Base-by-base conservation (phyloP, 2,888 invertebrate species). In the Lasioglossum morio region DNA sequence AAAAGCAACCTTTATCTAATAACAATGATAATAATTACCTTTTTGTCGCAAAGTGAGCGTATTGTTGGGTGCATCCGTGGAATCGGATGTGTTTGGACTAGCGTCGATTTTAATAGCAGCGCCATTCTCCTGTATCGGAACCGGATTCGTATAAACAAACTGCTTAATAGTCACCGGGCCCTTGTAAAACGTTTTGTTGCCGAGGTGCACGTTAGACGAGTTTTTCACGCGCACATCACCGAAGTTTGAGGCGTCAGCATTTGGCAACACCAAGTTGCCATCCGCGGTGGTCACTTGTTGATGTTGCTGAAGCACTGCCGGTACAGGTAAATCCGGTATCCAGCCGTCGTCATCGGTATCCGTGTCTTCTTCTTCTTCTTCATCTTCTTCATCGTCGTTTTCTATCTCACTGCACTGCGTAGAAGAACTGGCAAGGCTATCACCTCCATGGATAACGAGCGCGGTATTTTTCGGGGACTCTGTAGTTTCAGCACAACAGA, bases 101-200 rank as follows among this genome's bases (percentile, higher is more conserved):
- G 14, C 53, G 14, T 81, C 57, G 14, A 12, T 70, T 23, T 84
- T 83, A 46, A 34, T 46, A 4, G 63, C 57, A n/a, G 63, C 63
- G 27, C n/a, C 57, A 4, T 27, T 27, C 4, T 89, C 91, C 14
- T 85, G 81, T 16, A 83, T 60, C 14, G 87, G 75, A 72, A 69
- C 46, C 0, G 92, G 88, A 63, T 91, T 93, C 14, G 94, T 94
- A 30, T 97, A 96, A 80, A 97, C 96, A 88, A 97, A 96, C 94
- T 97, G 97, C 93, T 97, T 97, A 90, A 98, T 97, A 53, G 97
- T 97, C 27, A 98, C 97, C 72, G 97, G 97, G 10, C 98, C 98
- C 93, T 97, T 97, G 92, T 97, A 97, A 92, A 97, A 97, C 8
- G 97, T 97, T 91, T 97, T 97, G 91, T 97, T 97, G 0, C 98